Evolutionary conservation across 2,113 vertebrate genomes (phyloP), one percentile per base, ranked within the genome.

Genomic region (Cyanoramphus novaezelandiae): DNA sequence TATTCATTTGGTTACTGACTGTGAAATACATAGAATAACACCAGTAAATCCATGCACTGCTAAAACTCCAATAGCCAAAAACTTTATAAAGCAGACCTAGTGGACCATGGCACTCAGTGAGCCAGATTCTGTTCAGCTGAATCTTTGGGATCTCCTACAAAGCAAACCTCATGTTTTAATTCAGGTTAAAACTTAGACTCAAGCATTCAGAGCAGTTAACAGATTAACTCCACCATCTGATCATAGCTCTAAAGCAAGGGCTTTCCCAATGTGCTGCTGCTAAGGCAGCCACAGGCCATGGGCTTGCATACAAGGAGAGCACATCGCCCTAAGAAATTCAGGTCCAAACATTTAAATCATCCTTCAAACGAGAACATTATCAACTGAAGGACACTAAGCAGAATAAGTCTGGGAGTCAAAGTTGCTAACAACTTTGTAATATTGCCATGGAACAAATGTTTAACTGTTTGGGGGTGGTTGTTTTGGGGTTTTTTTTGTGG

Each of bases 21-120:
- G 86, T 94, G 52, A 93, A 96, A 72, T 89, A 92, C 47, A 13
- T 41, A 77, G 86, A 95, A 44, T 65, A 89, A 82, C 49, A 76
- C 20, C 78, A 43, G 44, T 82, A 92, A 94, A 94, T 96, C 81
- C 81, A 69, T 8, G 23, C 6, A 31, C 15, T 35, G 67, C 77
- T 87, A 41, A 17, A 87, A 91, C 59, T 59, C 28, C 24, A 93
- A 89, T 7, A 94, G 52, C 77, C 71, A 41, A 86, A 74, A 76
- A 50, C 43, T 90, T 86, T 11, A 8, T 39, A 72, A 86, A 13
- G n/a, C 24, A 83, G 23, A 74, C 18, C n/a, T 39, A n/a, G 64
- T 46, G 25, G 53, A 83, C 46, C 59, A 35, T 27, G 31, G 33
- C 59, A 55, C 25, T 25, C 1, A 0, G 37, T 37, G 67, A 53